These are phyloP conservation scores for Alentia gelatinosa DNA, from an alignment of 2,888 invertebrate genomes.

Conservation along the genomic window DNA sequence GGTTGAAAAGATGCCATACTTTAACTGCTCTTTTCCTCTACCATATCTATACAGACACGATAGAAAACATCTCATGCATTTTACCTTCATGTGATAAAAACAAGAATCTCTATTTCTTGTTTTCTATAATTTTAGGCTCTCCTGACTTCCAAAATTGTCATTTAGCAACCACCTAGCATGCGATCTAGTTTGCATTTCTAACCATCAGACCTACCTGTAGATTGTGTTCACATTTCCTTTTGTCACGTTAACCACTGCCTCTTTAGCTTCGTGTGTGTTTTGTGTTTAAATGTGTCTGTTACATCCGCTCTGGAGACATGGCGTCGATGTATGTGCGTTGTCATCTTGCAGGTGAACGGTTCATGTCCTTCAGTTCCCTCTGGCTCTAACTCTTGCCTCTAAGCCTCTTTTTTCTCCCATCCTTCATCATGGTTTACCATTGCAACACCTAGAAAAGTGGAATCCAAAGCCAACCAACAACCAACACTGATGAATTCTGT, in stretches of 20 bases:
- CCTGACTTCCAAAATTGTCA: neutral
- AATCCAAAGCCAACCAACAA: conserved; percentile 16
- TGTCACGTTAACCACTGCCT: neutral
- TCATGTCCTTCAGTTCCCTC: neutral
- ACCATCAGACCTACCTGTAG: neutral
- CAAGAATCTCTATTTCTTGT: neutral
- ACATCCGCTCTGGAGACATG: neutral
- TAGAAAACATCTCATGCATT: neutral
- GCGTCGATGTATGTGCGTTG: neutral
- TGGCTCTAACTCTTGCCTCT: neutral
- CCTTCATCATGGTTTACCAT: neutral
- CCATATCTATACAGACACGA: neutral
- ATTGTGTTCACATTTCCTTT: neutral
- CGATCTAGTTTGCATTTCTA: conserved; percentile 21
- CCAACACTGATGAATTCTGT: neutral
- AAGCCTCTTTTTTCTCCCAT: neutral
- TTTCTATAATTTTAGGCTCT: neutral
- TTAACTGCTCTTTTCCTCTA: neutral
- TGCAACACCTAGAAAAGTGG: conserved; percentile 21
- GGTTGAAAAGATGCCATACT: neutral
- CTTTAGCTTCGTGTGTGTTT: conserved; percentile 9
- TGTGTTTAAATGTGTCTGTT: conserved; percentile 15
- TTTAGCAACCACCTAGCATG: neutral
- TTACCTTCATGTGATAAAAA: neutral
- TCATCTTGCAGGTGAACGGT: neutral